These are phyloP conservation scores for Scomber japonicus DNA, from an alignment of 2,113 vertebrate species.

Conservation along the genomic window DNA sequence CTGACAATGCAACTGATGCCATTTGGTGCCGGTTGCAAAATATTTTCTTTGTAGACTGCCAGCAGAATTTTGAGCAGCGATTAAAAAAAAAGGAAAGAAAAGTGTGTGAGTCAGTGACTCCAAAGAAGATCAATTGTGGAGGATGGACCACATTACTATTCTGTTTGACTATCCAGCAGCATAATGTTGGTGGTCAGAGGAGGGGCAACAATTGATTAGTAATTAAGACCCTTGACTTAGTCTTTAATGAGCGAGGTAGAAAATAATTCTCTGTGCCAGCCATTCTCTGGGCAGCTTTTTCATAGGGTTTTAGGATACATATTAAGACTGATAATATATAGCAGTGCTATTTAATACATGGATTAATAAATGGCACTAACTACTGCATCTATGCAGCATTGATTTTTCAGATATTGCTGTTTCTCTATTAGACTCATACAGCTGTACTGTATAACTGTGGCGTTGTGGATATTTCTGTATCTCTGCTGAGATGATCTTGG, in stretches of 20 bases:
- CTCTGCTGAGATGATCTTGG: constrained; percentile 52
- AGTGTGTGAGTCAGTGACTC: constrained; percentile 17
- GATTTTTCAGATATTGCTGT: constrained; percentile 9
- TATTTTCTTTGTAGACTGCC: background rate
- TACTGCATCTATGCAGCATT: background rate
- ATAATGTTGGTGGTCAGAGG: constrained; percentile 48
- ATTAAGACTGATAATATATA: constrained; percentile 3
- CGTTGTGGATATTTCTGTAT: constrained; percentile 57
- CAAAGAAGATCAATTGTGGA: constrained; percentile 39
- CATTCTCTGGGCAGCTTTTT: constrained; percentile 29
- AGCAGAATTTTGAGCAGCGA: background rate
- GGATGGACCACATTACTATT: constrained; percentile 67
- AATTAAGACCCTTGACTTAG: constrained; percentile 61
- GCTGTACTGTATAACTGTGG: constrained; percentile 16
- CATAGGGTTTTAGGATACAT: background rate
- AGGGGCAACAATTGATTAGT: constrained; percentile 66
- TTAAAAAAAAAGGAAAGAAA: background rate
- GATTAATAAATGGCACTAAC: background rate
- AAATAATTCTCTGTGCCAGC: constrained; percentile 21
- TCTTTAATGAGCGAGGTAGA: constrained; percentile 50
- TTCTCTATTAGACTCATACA: constrained; percentile 31
- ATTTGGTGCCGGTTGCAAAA: constrained; percentile 2
- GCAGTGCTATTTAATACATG: constrained; percentile 1
- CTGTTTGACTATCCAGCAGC: constrained; percentile 44
- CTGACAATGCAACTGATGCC: constrained; percentile 8